phyloP scores from a whole-genome alignment of 2,797 vertebrate species.

The Enteromius argenteus region DNA sequence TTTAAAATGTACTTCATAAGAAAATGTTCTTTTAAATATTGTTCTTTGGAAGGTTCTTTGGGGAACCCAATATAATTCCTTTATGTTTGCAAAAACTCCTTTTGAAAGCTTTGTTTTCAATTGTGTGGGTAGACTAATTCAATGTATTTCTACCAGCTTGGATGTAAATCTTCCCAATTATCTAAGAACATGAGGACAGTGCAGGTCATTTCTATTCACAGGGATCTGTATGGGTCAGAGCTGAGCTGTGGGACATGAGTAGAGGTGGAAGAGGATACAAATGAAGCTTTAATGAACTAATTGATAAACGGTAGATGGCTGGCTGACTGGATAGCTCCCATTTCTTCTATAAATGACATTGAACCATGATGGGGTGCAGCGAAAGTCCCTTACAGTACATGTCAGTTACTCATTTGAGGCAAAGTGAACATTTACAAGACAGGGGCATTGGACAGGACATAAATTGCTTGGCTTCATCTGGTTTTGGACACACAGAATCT shows the following conservation, averaged over 20 bases:
- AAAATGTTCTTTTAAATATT: neutral
- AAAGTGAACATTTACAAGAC: constrained; percentile 20
- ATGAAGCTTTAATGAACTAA: constrained; percentile 10
- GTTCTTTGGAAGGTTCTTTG: neutral
- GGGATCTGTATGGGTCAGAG: neutral
- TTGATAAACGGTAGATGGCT: constrained; percentile 10
- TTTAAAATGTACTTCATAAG: neutral
- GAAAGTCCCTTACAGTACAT: neutral
- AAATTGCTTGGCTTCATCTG: constrained; percentile 20
- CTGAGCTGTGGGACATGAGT: neutral
- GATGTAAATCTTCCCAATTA: constrained; percentile 48
- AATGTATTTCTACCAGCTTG: constrained; percentile 3
- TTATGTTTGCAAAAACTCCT: neutral
- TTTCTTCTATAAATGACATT: constrained; percentile 24
- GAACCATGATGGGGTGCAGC: neutral
- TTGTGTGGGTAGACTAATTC: neutral
- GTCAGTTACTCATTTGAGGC: constrained; percentile 11
- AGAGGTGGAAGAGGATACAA: neutral
- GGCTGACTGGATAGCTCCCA: constrained; percentile 19
- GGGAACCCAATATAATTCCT: neutral
- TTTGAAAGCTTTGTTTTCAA: neutral
- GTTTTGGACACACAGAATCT: constrained; percentile 11
- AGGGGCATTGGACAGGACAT: constrained; percentile 6
- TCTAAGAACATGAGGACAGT: constrained; percentile 25
- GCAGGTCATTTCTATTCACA: neutral